Percentiles rank a stretch among this genome's conserved stretches.
Conservation (phyloP, 2,113 vertebrate species). For the Gracilinanus agilis region DNA sequence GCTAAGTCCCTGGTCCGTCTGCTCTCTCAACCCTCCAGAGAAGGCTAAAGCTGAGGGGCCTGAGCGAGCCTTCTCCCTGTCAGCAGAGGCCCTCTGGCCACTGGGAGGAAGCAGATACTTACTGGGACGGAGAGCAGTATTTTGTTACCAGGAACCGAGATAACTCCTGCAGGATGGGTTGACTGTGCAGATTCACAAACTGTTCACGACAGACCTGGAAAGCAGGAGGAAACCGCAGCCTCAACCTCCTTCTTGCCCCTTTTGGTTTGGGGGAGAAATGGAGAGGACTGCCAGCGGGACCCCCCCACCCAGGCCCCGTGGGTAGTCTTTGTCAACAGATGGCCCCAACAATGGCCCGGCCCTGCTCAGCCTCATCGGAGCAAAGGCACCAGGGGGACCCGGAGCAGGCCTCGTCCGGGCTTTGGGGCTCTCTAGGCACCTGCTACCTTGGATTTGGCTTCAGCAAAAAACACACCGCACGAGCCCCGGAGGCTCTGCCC, state of each 20-base stretch:
- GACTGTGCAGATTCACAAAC: constrained; percentile 93
- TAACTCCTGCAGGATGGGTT: constrained; percentile 93
- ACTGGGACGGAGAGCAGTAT: constrained; percentile 85
- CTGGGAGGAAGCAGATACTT: constrained; percentile 42
- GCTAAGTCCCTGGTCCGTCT: background rate
- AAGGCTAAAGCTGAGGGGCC: background rate
- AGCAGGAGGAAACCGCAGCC: background rate
- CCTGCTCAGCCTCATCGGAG: background rate
- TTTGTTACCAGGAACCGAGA: constrained; percentile 91
- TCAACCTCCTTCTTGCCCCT: background rate
- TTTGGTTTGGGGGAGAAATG: background rate
- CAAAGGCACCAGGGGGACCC: background rate
- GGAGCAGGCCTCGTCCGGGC: background rate
- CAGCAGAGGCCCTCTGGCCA: fast-evolving
- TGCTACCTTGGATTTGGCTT: background rate
- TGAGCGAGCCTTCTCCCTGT: background rate
- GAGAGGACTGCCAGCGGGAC: background rate
- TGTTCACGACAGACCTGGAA: constrained; percentile 95
- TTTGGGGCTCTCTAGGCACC: background rate
- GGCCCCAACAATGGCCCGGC: background rate
- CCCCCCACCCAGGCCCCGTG: background rate
- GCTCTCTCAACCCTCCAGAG: fast-evolving
- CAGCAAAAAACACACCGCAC: background rate
- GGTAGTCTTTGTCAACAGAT: background rate
- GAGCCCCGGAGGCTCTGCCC: background rate